A percentile compares a stretch with the other conserved stretches of the same genome.
These are phyloP conservation scores for Coranthus polyacanthus DNA, from an alignment of 2,797 vertebrate genomes.

Conservation along the genomic window DNA sequence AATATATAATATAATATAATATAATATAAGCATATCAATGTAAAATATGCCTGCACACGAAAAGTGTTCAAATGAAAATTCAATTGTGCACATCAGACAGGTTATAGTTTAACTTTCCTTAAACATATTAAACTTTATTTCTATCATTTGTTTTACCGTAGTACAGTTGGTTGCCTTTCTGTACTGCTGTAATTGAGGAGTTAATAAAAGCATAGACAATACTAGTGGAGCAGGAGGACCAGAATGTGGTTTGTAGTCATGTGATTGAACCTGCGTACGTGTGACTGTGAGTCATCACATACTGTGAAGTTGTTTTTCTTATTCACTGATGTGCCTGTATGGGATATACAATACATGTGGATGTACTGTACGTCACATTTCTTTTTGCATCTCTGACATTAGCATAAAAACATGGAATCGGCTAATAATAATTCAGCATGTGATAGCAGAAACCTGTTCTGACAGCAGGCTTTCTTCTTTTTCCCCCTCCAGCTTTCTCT, in stretches of 20 bases:
- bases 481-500: conserved; percentile 36
- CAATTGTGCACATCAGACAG: not conserved
- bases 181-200: not conserved
- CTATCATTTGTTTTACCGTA: too few species aligned
- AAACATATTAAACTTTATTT: not conserved
- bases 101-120: not conserved
- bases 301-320: conserved; percentile 44
- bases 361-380: conserved; percentile 29
- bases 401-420: conserved; percentile 42
- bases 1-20: too few species aligned
- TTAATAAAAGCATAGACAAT: not conserved
- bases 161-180: not conserved
- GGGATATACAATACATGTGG: too few species aligned
- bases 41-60: too few species aligned
- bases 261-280: conserved; percentile 61
- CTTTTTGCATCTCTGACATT: conserved; percentile 29
- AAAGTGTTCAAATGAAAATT: too few species aligned
- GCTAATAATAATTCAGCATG: conserved; percentile 33
- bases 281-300: conserved; percentile 73
- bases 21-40: too few species aligned
- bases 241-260: conserved; percentile 47
- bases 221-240: conserved; percentile 12
- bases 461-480: conserved; percentile 45
- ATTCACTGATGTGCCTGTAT: conserved; percentile 35
- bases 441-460: conserved; percentile 60